phyloP scores from a whole-genome alignment of 2,797 vertebrate species.

The Pagetopsis macropterus region DNA sequence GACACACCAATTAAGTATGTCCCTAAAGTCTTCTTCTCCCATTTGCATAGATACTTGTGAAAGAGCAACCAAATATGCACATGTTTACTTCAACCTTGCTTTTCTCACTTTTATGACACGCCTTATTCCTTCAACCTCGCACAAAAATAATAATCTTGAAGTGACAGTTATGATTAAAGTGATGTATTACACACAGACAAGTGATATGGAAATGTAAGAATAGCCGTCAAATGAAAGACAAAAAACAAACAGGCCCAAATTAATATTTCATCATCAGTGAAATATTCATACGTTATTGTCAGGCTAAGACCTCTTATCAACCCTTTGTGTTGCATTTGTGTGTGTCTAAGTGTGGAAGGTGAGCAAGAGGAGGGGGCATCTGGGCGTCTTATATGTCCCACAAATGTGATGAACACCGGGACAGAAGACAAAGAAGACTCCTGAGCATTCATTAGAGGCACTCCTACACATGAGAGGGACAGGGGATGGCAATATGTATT shows the following conservation, averaged over 20 bases:
- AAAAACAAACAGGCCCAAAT: constrained; percentile 67
- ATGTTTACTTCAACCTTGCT: neutral
- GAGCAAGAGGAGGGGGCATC: constrained; percentile 17
- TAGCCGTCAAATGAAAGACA: constrained; percentile 17
- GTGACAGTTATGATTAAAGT: constrained; percentile 5
- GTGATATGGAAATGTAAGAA: constrained; percentile 6
- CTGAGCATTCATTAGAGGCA: constrained; percentile 79
- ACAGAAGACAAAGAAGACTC: constrained; percentile 67
- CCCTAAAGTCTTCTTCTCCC: constrained; percentile 22
- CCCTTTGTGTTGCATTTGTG: constrained; percentile 77
- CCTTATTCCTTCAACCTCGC: neutral
- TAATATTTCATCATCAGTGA: constrained; percentile 91
- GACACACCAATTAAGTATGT: constrained; percentile 19
- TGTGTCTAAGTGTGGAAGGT: constrained; percentile 20
- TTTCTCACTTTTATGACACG: constrained; percentile 3
- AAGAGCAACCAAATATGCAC: constrained; percentile 23
- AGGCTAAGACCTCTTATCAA: constrained; percentile 86
- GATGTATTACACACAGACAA: constrained; percentile 1
- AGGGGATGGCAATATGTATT: constrained; percentile 10
- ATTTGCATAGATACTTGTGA: constrained; percentile 21
- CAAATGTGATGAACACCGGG: constrained; percentile 65
- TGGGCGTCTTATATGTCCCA: constrained; percentile 68
- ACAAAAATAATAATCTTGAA: constrained; percentile 5
- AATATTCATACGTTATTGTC: constrained; percentile 91
- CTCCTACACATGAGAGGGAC: constrained; percentile 21